Conservation (phyloP, 2,113 vertebrate genomes). For the Pantherophis guttatus region DNA sequence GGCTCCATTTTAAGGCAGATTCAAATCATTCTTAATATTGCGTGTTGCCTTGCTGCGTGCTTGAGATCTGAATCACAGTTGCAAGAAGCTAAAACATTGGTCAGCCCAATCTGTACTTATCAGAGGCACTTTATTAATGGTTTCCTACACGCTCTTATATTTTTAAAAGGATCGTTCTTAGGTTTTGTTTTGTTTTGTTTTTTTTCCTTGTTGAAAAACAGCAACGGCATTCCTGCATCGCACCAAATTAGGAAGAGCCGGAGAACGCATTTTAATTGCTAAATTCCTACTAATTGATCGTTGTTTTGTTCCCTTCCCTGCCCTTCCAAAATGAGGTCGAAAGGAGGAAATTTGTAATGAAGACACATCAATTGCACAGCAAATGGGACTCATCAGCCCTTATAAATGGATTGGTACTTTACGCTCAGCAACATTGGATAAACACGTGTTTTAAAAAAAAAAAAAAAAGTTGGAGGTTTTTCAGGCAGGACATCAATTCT, state of each 20-base stretch:
- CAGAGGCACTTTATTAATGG: background rate
- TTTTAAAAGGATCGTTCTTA: background rate
- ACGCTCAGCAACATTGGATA: background rate
- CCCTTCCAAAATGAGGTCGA: background rate
- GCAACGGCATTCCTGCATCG: background rate
- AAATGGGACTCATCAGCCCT: background rate
- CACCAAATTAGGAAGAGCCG: background rate
- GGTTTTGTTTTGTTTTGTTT: too few relatives aligned
- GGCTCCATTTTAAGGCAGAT: background rate
- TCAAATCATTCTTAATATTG: background rate
- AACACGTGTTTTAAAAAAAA: background rate
- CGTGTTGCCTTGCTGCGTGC: too few relatives aligned
- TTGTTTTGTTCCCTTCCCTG: background rate
- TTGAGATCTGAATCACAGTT: background rate
- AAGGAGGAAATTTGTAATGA: background rate
- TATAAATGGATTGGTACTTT: background rate
- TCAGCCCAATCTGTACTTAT: background rate
- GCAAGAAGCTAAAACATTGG: background rate
- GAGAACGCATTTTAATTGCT: background rate
- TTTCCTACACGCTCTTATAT: background rate
- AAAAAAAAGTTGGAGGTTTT: background rate
- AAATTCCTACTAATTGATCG: too few relatives aligned
- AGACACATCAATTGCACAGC: background rate
- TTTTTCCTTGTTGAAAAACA: background rate
- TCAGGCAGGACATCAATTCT: background rate